Percentiles rank a stretch among this genome's conserved stretches.
phyloP scores from a whole-genome alignment of 2,113 vertebrate genomes.

The Heteronetta atricapilla region DNA sequence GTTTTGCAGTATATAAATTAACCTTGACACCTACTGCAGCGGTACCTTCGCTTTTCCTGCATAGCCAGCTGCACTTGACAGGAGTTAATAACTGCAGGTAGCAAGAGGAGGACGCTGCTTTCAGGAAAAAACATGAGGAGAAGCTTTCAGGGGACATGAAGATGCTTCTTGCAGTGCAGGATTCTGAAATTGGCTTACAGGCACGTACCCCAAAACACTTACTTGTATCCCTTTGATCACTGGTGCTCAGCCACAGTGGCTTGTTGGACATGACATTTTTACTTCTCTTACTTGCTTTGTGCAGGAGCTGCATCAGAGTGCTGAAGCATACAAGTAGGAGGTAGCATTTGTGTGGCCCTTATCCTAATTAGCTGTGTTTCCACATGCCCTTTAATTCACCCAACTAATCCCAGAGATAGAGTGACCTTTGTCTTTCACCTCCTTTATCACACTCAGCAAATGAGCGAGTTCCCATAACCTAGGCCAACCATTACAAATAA shows the following conservation, averaged over 20 bases:
- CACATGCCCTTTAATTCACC: constrained; percentile 34
- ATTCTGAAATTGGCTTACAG: constrained; percentile 20
- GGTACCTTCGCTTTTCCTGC: not conserved
- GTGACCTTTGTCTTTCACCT: constrained; percentile 48
- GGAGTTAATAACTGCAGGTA: constrained; percentile 32
- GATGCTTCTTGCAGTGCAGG: not conserved
- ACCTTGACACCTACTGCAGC: constrained; percentile 23
- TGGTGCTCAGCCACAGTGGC: not conserved
- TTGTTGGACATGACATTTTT: not conserved
- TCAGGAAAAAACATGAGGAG: constrained; percentile 2
- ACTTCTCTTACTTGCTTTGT: not conserved
- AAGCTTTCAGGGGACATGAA: not conserved
- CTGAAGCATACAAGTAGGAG: not conserved
- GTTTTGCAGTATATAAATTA: constrained; percentile 42
- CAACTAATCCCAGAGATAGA: constrained; percentile 20
- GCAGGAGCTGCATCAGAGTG: not conserved
- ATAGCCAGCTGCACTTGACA: not conserved
- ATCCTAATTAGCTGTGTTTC: constrained; percentile 15
- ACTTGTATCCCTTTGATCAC: constrained; percentile 10
- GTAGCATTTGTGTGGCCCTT: not conserved
- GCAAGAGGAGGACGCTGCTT: constrained; percentile 2
- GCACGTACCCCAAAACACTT: not conserved
- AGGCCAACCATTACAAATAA: constrained; percentile 23
- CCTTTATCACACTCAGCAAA: constrained; percentile 37
- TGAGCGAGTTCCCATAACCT: constrained; percentile 31